Conservation (phyloP, 92 coral and sea anemone species). For the Montipora capitata region DNA sequence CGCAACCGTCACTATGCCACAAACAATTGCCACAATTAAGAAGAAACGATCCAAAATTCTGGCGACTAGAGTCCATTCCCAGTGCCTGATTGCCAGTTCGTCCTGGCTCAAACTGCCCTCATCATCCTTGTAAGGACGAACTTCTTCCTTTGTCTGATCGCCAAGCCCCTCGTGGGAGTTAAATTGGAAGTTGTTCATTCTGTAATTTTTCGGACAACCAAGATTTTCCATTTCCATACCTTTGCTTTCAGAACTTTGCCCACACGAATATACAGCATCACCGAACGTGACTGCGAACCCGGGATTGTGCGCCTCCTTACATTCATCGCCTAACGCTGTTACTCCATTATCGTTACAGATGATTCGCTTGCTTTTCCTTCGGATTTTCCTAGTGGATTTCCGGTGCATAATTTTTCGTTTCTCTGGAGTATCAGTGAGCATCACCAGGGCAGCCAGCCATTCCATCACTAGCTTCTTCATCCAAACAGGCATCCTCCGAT, state of each 20-base stretch:
- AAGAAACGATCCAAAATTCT: conserved; percentile 86
- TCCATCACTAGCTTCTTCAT: conserved; percentile 77
- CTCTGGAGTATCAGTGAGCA: conserved; percentile 53
- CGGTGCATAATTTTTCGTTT: conserved; percentile 47
- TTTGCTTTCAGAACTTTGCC: conserved; percentile 1
- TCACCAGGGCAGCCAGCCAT: conserved; percentile 88
- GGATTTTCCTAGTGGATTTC: conserved; percentile 9
- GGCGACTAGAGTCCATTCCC: conserved; percentile 92
- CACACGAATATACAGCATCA: conserved; percentile 35
- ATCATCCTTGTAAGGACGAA: conserved; percentile 52
- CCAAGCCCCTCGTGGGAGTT: conserved; percentile 25
- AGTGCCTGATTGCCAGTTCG: conserved; percentile 79
- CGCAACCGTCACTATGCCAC: conserved; percentile 84
- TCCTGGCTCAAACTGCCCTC: conserved; percentile 67
- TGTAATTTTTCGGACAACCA: conserved; percentile 17
- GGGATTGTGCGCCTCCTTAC: conserved; percentile 29
- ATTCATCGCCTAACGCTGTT: neutral
- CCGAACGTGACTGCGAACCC: conserved; percentile 36
- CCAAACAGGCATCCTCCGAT: conserved; percentile 94
- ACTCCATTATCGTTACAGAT: conserved; percentile 1
- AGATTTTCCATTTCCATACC: conserved; percentile 54
- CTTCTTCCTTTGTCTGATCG: conserved; percentile 31
- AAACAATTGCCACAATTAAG: conserved; percentile 77
- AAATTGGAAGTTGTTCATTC: conserved; percentile 43
- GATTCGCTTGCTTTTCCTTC: neutral